phyloP scores from a whole-genome alignment of 2,113 vertebrate genomes.

The Gallinago media region DNA sequence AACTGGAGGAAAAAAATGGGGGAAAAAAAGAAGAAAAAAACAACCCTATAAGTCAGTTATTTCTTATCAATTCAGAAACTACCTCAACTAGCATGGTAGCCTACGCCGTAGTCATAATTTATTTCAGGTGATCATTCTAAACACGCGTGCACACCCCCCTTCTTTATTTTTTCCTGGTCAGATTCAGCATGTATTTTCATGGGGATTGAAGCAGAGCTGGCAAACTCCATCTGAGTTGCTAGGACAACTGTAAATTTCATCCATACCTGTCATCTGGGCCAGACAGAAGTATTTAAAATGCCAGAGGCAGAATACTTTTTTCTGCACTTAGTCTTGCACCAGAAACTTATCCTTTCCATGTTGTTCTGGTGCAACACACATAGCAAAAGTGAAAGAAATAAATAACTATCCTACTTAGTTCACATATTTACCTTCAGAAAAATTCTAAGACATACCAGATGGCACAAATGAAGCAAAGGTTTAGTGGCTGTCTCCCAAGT shows the following conservation, averaged over 20 bases:
- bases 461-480: background rate
- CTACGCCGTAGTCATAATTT: background rate
- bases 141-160: too few relatives aligned
- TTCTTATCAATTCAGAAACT: background rate
- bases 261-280: background rate
- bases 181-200: background rate
- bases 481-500: background rate
- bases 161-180: background rate
- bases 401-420: background rate
- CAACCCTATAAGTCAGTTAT: background rate
- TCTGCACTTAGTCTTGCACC: background rate
- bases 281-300: background rate
- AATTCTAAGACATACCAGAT: background rate
- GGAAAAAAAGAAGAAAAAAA: background rate
- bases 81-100: background rate
- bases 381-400: background rate
- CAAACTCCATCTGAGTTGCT: background rate
- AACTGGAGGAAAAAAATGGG: background rate
- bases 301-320: background rate
- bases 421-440: background rate
- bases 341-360: background rate
- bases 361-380: background rate
- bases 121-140: background rate
- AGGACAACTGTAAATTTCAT: background rate
- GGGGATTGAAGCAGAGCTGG: background rate